These are phyloP conservation scores for Bhutanitis thaidina DNA, from an alignment of 2,888 invertebrate genomes.

Conservation along the genomic window DNA sequence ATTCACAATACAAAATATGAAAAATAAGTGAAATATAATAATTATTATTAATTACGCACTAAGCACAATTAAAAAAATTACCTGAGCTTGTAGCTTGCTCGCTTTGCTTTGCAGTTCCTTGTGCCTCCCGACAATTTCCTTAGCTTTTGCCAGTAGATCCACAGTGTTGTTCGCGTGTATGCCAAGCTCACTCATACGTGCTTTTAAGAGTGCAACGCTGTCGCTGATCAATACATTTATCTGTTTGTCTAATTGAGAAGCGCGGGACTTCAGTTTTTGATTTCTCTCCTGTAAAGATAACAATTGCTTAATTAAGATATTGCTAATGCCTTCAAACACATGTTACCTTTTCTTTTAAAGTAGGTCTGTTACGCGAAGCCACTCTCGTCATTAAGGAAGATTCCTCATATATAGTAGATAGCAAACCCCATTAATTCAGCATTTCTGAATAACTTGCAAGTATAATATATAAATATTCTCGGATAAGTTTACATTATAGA, in stretches of 20 bases:
- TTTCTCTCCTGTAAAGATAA: constrained; percentile 83
- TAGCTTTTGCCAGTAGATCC: constrained; percentile 91
- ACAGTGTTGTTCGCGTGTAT: constrained; percentile 93
- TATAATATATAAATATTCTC: no score
- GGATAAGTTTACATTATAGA: no score
- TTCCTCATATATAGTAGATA: constrained; percentile 6
- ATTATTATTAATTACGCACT: no score
- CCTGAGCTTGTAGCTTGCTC: constrained; percentile 91
- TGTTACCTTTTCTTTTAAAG: constrained; percentile 16
- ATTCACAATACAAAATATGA: neutral
- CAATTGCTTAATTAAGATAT: constrained; percentile 1
- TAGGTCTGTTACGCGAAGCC: constrained; percentile 10
- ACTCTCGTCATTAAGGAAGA: constrained; percentile 9
- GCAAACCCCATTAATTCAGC: constrained; percentile 11
- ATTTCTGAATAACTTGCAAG: constrained; percentile 11
- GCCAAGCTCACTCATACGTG: constrained; percentile 94
- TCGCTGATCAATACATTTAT: constrained; percentile 95
- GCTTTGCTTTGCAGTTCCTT: constrained; percentile 95
- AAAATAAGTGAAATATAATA: no score
- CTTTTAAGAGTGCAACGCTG: constrained; percentile 92
- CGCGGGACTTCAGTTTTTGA: constrained; percentile 88
- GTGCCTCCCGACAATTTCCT: constrained; percentile 95
- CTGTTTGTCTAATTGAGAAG: constrained; percentile 95
- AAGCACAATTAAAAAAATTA: constrained; percentile 39
- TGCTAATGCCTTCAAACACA: neutral